phyloP scores from a whole-genome alignment of 1,140 invertebrate genomes.

The Drosophila prosaltans region DNA sequence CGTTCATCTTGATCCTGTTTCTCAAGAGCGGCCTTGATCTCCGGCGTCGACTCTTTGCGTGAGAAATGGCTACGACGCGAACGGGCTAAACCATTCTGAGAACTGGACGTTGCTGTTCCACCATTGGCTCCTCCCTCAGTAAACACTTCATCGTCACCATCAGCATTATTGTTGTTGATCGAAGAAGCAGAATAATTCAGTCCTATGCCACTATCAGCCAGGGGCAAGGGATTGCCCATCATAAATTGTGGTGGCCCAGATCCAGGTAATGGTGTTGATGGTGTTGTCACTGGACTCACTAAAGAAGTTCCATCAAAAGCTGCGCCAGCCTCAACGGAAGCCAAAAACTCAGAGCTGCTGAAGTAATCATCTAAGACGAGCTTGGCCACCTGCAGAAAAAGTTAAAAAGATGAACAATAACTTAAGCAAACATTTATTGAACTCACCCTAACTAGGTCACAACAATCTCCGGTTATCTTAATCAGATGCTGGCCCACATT shows the following conservation, averaged over 20 bases:
- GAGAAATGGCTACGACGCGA: conserved; percentile 83
- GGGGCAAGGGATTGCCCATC: conserved; percentile 58
- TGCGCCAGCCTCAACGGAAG: conserved; percentile 79
- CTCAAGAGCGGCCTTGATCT: conserved; percentile 58
- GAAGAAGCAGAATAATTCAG: conserved; percentile 64
- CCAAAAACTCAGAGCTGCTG: conserved; percentile 82
- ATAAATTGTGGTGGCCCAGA: conserved; percentile 71
- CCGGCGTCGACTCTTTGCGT: conserved; percentile 80
- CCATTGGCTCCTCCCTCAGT: conserved; percentile 37
- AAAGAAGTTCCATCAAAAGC: conserved; percentile 73
- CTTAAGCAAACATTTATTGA: neutral
- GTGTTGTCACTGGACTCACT: conserved; percentile 75
- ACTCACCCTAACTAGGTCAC: conserved; percentile 91
- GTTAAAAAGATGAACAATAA: conserved; percentile 3
- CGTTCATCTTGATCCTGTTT: conserved; percentile 53
- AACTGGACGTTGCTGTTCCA: conserved; percentile 26
- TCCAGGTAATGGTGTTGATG: conserved; percentile 73
- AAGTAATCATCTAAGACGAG: conserved; percentile 94
- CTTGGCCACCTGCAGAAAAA: conserved; percentile 89
- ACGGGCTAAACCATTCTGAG: conserved; percentile 73
- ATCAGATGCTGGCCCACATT: conserved; percentile 90
- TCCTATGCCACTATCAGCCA: conserved; percentile 81
- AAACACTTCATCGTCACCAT: conserved; percentile 82
- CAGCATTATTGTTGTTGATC: conserved; percentile 59
- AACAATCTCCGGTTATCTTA: conserved; percentile 92